Evolutionary conservation across 2,113 vertebrate species (phyloP).

Genomic region (Megaptera novaeangliae): DNA sequence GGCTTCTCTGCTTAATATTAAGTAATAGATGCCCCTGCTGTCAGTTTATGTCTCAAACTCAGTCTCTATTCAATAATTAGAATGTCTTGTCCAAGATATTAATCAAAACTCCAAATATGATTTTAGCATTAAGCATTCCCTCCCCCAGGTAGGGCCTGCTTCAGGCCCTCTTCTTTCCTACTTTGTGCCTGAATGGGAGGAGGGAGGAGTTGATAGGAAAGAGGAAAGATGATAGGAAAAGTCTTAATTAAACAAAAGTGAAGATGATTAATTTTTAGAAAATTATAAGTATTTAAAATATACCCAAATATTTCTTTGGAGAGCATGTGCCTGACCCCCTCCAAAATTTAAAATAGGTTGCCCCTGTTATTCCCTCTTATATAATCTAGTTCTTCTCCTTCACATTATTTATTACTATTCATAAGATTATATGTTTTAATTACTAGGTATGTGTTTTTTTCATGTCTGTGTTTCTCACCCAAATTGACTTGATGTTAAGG

Average conservation of each 20-base stretch:
- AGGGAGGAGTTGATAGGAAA: background rate
- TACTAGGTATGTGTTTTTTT: background rate
- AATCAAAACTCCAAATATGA: background rate
- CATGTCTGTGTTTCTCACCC: background rate
- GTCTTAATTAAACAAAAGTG: background rate
- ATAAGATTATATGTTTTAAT: background rate
- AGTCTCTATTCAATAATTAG: background rate
- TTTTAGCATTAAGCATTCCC: background rate
- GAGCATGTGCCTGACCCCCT: background rate
- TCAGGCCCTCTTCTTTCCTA: background rate
- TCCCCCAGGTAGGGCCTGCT: background rate
- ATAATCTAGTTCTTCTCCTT: background rate
- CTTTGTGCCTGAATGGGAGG: background rate
- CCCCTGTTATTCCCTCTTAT: background rate
- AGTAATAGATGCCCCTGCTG: background rate
- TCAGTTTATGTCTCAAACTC: background rate
- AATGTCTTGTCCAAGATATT: background rate
- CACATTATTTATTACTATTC: background rate
- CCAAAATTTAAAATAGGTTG: background rate
- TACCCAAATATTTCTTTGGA: background rate
- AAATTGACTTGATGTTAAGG: background rate
- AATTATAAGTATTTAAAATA: constrained; percentile 2
- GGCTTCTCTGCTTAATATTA: background rate
- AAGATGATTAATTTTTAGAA: background rate
- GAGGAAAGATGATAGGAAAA: background rate